Evolutionary conservation across 1,140 invertebrate genomes (phyloP), one percentile per base, ranked within the genome.

Genomic region (Acyrthosiphon pisum): DNA sequence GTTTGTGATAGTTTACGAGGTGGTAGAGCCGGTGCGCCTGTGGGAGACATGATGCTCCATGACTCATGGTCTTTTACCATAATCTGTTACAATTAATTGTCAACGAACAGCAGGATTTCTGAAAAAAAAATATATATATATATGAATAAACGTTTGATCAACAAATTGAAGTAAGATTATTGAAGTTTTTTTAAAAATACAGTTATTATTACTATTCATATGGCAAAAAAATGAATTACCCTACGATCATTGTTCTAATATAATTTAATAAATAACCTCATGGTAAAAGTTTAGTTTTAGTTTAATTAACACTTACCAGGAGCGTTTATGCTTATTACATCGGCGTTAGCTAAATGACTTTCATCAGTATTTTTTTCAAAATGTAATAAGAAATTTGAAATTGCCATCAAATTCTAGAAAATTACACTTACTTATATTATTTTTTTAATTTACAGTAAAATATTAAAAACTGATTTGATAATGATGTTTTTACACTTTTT

Each of bases 1-100:
- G 81, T 93, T 94, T 92, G 50, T 94, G 81, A 93, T 56, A 91
- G 60, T 93, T 93, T 94, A 93, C 94, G 91, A 94, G 76, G 94
- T 94, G 89, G 94, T 93, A 97, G 95, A 68, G 96, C 96, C 8
- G 96, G 96, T 14, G 96, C 93, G 26, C 48, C 48, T 53, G 91
- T 84, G 23, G 68, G 91, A 93, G 81, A 86, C 91, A 86, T 93
- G 30, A 20, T 93, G 76, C 46, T 93, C 91, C 91, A 93, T 86
- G 76, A 44, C 37, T 93, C 91, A 41, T 86, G 91, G 35, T 81
- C 81, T 93, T 93, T 93, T 93, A 93, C 91, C 91, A 93, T 93
- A 56, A 86, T 93, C 26, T 41, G n/a, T n/a, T 50, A 56, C 35
- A 53, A 50, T 53, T 83, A 84, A 37, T 18, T 93, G 91, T 93